Evolutionary conservation across 1,140 invertebrate genomes (phyloP), one percentile per base, ranked within the genome.

Genomic region (Bombus huntii): DNA sequence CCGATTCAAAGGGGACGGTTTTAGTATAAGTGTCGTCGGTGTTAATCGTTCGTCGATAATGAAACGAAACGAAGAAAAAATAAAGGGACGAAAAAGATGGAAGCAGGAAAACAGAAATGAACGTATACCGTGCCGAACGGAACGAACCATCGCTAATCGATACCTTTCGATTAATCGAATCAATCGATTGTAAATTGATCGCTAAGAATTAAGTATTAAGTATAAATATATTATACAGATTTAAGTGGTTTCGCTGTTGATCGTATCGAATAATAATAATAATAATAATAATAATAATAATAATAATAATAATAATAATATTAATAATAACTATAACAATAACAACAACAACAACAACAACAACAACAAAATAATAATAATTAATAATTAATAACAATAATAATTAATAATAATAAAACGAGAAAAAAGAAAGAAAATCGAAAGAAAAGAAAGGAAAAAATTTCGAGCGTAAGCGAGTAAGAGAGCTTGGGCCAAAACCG

Each of bases 401-500:
- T 53, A 28, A 75, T 34, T 22, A 57, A 75, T 75, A 53, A 37
- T 57, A 59, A 76, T 34, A 83, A 89, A 88, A 85, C 37, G 83
- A 76, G 59, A 37, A 81, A 44, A 66, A 83, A 72, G n/a, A 83
- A 70, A 59, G 34, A 44, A 37, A 53, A 74, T 34, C 22, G 62
- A 66, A 68, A 81, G 47, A 57, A 65, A 44, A 72, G 34, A 57
- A 57, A 70, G 70, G 31, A 31, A 47, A 62, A 70, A 10, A 85
- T 83, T 77, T 75, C 31, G 85, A 90, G 83, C 92, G 86, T 91
- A 92, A 90, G 88, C 89, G 89, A 93, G 86, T 92, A 94, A 95
- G 92, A 94, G 93, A 95, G 94, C 93, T 94, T 93, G 92, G 92
- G 92, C 91, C 93, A 59, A 76, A 81, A 74, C 53, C 89, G 93